Percentiles rank a stretch among this genome's conserved stretches.
Evolutionary conservation across 2,888 invertebrate genomes (phyloP).

Genomic region (Nymphalis urticae): DNA sequence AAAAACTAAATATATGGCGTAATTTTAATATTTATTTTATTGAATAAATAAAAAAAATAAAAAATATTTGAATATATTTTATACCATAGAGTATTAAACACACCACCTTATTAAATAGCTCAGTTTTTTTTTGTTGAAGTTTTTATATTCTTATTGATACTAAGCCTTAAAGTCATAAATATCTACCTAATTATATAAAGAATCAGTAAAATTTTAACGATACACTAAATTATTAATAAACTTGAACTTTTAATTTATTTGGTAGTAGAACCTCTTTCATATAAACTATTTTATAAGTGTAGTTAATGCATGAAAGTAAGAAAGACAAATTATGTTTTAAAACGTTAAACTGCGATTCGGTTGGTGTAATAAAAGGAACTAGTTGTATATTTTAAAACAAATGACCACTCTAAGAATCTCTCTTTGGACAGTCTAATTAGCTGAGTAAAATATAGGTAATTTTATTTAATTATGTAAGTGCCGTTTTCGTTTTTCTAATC

Average conservation of each 20-base stretch:
- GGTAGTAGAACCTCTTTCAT: constrained; percentile 3
- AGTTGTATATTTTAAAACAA: constrained; percentile 48
- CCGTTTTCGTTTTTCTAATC: too few species aligned
- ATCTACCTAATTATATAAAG: constrained; percentile 12
- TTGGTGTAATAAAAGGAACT: constrained; percentile 68
- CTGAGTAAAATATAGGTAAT: too few species aligned
- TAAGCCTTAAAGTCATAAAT: background rate
- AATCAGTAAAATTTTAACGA: background rate
- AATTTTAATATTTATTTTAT: too few species aligned
- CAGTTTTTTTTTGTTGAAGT: background rate
- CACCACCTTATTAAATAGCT: too few species aligned
- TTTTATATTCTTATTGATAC: background rate
- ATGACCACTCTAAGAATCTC: constrained; percentile 44
- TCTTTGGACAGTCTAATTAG: too few species aligned
- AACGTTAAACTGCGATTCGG: constrained; percentile 53
- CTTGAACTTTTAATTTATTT: constrained; percentile 17
- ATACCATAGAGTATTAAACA: too few species aligned
- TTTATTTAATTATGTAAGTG: too few species aligned
- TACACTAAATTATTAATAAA: background rate
- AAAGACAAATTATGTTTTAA: constrained; percentile 17
- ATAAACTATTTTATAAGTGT: constrained; percentile 15
- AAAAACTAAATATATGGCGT: too few species aligned
- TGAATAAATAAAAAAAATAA: too few species aligned
- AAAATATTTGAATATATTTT: too few species aligned
- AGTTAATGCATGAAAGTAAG: constrained; percentile 15